Base-by-base conservation (phyloP, 1,140 invertebrate species). In the Eumaeus atala region DNA sequence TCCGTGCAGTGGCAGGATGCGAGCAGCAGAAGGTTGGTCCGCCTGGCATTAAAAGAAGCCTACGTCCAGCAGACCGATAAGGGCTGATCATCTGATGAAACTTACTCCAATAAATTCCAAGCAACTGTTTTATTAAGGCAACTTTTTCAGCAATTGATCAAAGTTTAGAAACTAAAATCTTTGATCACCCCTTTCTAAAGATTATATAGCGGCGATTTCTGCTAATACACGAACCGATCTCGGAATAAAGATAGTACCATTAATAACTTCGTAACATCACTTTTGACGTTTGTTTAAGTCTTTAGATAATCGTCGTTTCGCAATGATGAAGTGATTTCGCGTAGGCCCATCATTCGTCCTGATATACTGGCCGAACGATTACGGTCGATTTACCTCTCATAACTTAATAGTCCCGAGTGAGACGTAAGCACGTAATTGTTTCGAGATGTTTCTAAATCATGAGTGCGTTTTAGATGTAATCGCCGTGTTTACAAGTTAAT, bases 311-410 rank as follows among this genome's bases (percentile, higher is more conserved):
- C 40, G 12, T 14, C 40, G 3, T 3, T 44, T 28, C 21, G 21
- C 21, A 9, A 44, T 9, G 40, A 44, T 44, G 14, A 17, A 44
- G 40, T 44, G 40, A 16, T 44, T 44, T 16, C 38, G 21, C 21
- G 21, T 28, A 40, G 38, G 12, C 40, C 40, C 21, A 28, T 18
- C 12, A 44, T 44, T 28, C 21, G 17, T 44, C 40, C 40, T 44
- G 40, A 44, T 17, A 44, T 44, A 44, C 17, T 40, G 40, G 40
- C 40, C 9, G 57, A 54, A 54, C 69, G 58, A 68, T 74, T 74
- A 72, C 53, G 57, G 17, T 55, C 71, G 66, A 61, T 62, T 64
- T 64, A 62, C 59, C 60, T 59, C 56, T 58, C 56, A 60, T 67
- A 70, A 73, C 65, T 67, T 67, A 67, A 51, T 55, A 56, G 48